Conservation (phyloP, 2,797 vertebrate genomes). For the Ceyx erithaca region DNA sequence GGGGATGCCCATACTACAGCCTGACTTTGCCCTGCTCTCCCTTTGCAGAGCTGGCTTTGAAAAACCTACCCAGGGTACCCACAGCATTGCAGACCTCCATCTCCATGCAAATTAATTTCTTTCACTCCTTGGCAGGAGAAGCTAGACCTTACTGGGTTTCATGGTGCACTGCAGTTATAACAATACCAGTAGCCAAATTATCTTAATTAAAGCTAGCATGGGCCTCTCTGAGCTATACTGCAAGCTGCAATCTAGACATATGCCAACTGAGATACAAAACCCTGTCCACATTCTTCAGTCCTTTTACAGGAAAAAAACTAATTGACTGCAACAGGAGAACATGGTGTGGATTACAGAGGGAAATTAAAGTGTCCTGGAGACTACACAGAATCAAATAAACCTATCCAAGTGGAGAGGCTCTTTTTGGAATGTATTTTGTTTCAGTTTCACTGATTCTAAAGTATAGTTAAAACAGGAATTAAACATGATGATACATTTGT, state of each 20-base stretch:
- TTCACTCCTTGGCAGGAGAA: background rate
- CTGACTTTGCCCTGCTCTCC: background rate
- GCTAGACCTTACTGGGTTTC: background rate
- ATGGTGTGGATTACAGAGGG: constrained; percentile 22
- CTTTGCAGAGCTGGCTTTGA: background rate
- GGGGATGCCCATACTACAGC: background rate
- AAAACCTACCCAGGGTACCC: background rate
- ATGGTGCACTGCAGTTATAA: background rate
- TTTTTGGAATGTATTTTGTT: background rate
- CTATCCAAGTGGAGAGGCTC: background rate
- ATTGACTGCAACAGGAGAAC: constrained; percentile 52
- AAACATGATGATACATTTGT: background rate
- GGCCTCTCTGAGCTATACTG: background rate
- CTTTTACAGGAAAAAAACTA: constrained; percentile 2
- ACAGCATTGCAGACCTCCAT: background rate
- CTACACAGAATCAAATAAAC: constrained; percentile 30
- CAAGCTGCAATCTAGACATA: constrained; percentile 5
- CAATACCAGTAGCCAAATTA: constrained; percentile 44
- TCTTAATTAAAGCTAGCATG: constrained; percentile 37
- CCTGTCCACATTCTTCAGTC: constrained; percentile 1
- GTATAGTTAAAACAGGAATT: background rate
- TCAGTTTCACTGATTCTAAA: background rate
- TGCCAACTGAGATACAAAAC: background rate
- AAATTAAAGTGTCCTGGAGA: constrained; percentile 41
- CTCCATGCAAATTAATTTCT: background rate